These are phyloP conservation scores for Caenorhabditis uteleia DNA, from an alignment of 2,888 invertebrate genomes.

Conservation along the genomic window DNA sequence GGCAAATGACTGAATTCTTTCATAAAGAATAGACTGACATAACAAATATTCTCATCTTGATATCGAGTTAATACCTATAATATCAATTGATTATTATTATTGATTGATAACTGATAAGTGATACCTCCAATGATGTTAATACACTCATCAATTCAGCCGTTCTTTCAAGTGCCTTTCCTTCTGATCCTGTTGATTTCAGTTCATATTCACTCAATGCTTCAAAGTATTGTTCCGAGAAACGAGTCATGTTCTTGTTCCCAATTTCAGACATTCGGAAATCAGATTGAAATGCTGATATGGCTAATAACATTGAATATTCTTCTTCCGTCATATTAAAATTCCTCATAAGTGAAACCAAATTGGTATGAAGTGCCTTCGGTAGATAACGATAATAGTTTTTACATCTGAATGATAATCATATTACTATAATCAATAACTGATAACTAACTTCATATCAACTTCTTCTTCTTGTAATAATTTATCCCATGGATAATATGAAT, in stretches of 20 bases:
- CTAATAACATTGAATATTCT: slow-evolving; percentile 35
- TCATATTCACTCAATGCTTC: slow-evolving; percentile 13
- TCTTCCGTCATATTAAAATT: slow-evolving; percentile 44
- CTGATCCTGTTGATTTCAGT: neutral
- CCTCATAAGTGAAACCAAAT: slow-evolving; percentile 41
- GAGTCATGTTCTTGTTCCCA: slow-evolving; percentile 1
- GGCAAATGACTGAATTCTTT: no score
- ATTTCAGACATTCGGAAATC: slow-evolving; percentile 14
- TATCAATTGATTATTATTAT: neutral
- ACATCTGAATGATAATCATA: slow-evolving; percentile 28
- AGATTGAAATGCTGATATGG: slow-evolving; percentile 13
- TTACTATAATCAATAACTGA: neutral
- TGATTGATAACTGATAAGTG: neutral
- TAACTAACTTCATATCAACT: slow-evolving; percentile 39
- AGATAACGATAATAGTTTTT: slow-evolving; percentile 42
- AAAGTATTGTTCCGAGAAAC: slow-evolving; percentile 4
- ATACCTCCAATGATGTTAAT: slow-evolving; percentile 22
- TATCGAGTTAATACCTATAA: slow-evolving; percentile 43
- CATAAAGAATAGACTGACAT: slow-evolving; percentile 53
- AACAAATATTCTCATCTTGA: slow-evolving; percentile 56
- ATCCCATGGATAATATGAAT: slow-evolving; percentile 48
- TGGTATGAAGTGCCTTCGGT: slow-evolving; percentile 36
- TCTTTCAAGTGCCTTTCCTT: slow-evolving; percentile 18
- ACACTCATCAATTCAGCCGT: slow-evolving; percentile 14
- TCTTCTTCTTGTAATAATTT: slow-evolving; percentile 26